Evolutionary conservation across 2,113 vertebrate genomes (phyloP).

Genomic region (Centrocercus urophasianus): DNA sequence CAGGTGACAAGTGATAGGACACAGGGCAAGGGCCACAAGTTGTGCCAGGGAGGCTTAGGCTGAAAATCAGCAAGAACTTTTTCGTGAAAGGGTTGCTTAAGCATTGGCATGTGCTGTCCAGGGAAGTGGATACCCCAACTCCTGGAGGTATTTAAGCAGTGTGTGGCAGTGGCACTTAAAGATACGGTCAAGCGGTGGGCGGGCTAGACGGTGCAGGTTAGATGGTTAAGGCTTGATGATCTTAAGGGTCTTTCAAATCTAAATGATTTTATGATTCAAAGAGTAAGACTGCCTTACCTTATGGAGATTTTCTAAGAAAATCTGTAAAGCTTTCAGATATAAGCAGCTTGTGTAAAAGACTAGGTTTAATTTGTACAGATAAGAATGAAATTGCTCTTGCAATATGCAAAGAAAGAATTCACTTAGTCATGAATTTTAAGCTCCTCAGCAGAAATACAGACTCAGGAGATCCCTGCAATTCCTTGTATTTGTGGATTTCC

Average conservation of each 20-base stretch:
- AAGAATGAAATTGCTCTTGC: not conserved
- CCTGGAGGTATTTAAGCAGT: not conserved
- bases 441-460: not conserved
- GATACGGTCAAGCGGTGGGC: not conserved
- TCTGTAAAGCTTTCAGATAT: not conserved
- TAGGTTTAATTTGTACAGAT: not conserved
- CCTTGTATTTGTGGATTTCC: not conserved
- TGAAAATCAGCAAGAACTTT: too few species aligned
- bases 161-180: not conserved
- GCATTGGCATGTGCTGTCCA: too few species aligned
- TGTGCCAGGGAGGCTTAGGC: too few species aligned
- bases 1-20: too few species aligned
- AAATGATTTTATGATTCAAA: not conserved
- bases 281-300: not conserved
- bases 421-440: not conserved
- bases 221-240: not conserved
- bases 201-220: not conserved
- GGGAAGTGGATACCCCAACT: not conserved
- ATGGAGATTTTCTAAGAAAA: not conserved
- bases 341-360: not conserved
- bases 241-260: not conserved
- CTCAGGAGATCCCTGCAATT: not conserved
- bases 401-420: not conserved
- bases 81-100: too few species aligned
- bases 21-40: too few species aligned